A percentile compares a stretch with the other conserved stretches of the same genome.
Conservation (phyloP, 2,113 vertebrate species). For the Chamaea fasciata region DNA sequence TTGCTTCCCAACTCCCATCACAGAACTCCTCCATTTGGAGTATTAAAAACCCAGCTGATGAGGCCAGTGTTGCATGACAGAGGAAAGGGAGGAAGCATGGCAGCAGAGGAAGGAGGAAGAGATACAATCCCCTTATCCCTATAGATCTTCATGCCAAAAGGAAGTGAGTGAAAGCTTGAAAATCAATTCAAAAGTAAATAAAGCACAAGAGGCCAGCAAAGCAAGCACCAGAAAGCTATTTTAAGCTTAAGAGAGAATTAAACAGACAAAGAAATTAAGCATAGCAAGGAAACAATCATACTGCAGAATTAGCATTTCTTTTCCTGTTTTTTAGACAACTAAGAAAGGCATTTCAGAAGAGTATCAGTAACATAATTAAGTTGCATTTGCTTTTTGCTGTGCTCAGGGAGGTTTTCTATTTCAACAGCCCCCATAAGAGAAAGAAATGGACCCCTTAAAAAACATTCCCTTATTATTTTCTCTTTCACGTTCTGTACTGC, state of each 20-base stretch:
- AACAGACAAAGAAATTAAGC: background rate
- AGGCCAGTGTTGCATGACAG: background rate
- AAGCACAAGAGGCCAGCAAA: background rate
- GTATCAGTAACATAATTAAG: background rate
- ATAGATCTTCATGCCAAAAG: background rate
- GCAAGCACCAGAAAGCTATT: slow-evolving; percentile 3
- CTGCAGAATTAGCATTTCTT: background rate
- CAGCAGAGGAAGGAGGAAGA: background rate
- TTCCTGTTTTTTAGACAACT: background rate
- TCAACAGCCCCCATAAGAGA: background rate
- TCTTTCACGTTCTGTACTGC: background rate
- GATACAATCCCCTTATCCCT: background rate
- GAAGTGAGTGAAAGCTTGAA: background rate
- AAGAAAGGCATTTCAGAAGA: background rate
- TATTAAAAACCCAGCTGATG: background rate
- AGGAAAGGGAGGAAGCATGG: background rate
- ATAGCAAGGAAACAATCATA: background rate
- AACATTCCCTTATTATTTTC: slow-evolving; percentile 1
- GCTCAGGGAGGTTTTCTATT: background rate
- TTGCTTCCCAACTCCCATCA: background rate
- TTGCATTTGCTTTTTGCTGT: background rate
- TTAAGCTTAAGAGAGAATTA: background rate
- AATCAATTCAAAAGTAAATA: slow-evolving; percentile 21
- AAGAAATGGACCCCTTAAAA: background rate
- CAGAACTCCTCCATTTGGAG: background rate